Base-by-base conservation (phyloP, 2,888 invertebrate genomes). In the Folsomia candida region DNA sequence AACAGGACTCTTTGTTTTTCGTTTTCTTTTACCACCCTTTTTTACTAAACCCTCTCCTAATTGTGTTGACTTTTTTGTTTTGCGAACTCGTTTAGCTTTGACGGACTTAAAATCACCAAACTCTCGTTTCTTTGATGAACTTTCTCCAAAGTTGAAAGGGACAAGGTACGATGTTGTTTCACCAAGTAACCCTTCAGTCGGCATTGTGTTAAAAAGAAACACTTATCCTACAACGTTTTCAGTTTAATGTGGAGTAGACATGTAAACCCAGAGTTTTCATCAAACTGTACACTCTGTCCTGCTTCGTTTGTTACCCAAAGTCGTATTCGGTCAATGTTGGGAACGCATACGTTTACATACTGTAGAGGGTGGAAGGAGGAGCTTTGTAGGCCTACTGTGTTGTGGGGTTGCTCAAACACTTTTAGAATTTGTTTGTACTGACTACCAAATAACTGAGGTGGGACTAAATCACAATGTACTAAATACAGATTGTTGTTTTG, bases 201-300 rank as follows among this genome's bases (percentile, higher is more conserved):
- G n/a, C 62, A 62, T 62, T 26, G 11, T 28, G 2, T 62, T 9
- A n/a, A n/a, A n/a, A n/a, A n/a, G n/a, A n/a, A n/a, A n/a, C n/a
- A n/a, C n/a, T n/a, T n/a, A n/a, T n/a, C n/a, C n/a, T n/a, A n/a
- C n/a, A n/a, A n/a, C n/a, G n/a, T n/a, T 28, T 62, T 62, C 24
- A 62, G 22, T 29, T 28, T 26, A 14, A 62, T 2, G 62, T 62
- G 62, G 2, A 62, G 27, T 11, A 62, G n/a, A 20, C 62, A 62
- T 9, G 62, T 62, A n/a, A 62, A 62, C 4, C 62, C 62, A 14
- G n/a, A 9, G 4, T 4, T n/a, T 9, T 2, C 2, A 14, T 28
- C 29, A 28, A 62, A 62, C 4, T 25, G n/a, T 4, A 29, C 27
- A 3, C 18, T 2, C 27, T 62, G 20, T 3, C 22, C 29, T 3